These are phyloP conservation scores for Cotesia chilonis DNA, from an alignment of 1,140 invertebrate genomes.

Conservation along the genomic window DNA sequence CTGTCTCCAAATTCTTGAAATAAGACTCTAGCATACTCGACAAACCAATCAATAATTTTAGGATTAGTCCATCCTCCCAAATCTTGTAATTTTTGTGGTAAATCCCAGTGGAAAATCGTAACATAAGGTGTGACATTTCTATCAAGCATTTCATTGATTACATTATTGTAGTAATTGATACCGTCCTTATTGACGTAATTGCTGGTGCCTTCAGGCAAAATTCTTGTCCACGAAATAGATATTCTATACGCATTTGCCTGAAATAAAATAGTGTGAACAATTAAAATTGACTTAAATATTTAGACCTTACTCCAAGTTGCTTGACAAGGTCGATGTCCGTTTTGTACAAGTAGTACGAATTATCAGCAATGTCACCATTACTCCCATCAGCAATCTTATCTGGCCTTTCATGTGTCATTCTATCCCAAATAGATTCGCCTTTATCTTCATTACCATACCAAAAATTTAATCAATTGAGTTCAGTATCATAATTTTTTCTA, in stretches of 20 bases:
- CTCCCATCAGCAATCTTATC: conserved; percentile 64
- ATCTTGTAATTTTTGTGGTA: conserved; percentile 62
- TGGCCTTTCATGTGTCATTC: conserved; percentile 60
- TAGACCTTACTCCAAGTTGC: conserved; percentile 64
- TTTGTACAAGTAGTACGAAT: conserved; percentile 74
- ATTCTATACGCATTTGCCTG: conserved; percentile 63
- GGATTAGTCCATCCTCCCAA: conserved; percentile 45
- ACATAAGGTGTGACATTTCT: conserved; percentile 67
- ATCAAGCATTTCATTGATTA: conserved; percentile 69
- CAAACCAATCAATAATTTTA: conserved; percentile 39
- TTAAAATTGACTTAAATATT: no score
- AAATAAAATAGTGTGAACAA: not conserved
- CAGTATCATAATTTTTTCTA: no score
- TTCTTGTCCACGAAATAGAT: conserved; percentile 69
- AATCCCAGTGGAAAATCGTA: conserved; percentile 70
- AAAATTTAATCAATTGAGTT: not conserved
- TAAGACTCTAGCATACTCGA: conserved; percentile 42
- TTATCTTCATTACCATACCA: conserved; percentile 38
- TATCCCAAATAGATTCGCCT: conserved; percentile 66
- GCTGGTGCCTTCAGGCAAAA: conserved; percentile 64
- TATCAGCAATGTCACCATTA: conserved; percentile 73
- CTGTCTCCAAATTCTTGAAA: conserved; percentile 49
- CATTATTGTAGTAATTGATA: conserved; percentile 69
- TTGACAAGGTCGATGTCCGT: conserved; percentile 73
- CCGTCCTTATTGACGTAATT: conserved; percentile 63